These are phyloP conservation scores for Parelbella ahira DNA, from an alignment of 2,888 invertebrate genomes.

Conservation along the genomic window DNA sequence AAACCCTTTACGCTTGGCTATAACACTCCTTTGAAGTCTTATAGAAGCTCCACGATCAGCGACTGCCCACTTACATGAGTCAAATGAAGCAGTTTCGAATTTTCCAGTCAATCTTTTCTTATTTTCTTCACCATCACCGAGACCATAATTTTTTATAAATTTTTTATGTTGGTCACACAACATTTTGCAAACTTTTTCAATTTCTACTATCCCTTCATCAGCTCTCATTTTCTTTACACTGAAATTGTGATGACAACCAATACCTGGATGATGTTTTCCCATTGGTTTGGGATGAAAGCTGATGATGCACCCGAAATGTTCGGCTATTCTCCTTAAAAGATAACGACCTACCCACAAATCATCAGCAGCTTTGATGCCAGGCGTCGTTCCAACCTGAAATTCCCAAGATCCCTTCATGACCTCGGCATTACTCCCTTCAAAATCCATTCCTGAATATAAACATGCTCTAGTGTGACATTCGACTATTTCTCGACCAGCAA, in stretches of 20 bases:
- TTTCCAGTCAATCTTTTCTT: constrained; percentile 94
- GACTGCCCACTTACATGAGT: constrained; percentile 92
- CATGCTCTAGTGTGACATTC: constrained; percentile 93
- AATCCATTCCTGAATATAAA: constrained; percentile 94
- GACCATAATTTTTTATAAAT: constrained; percentile 95
- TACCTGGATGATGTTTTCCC: constrained; percentile 91
- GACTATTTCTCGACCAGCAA: constrained; percentile 95
- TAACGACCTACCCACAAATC: constrained; percentile 93
- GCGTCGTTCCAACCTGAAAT: constrained; percentile 94
- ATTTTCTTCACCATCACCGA: constrained; percentile 93
- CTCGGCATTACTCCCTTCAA: constrained; percentile 97
- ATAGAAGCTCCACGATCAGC: constrained; percentile 96
- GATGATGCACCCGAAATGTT: constrained; percentile 88
- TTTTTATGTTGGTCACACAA: constrained; percentile 67
- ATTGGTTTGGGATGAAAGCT: constrained; percentile 87
- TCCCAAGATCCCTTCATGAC: constrained; percentile 98
- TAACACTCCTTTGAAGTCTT: constrained; percentile 94
- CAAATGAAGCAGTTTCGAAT: constrained; percentile 96
- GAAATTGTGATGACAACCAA: constrained; percentile 94
- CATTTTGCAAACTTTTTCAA: constrained; percentile 94
- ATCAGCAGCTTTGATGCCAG: constrained; percentile 90
- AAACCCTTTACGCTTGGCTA: constrained; percentile 92
- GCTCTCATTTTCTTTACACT: constrained; percentile 92
- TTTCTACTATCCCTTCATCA: constrained; percentile 85
- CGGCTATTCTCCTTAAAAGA: constrained; percentile 89